Percentiles rank a stretch among this genome's conserved stretches.
phyloP scores from a whole-genome alignment of 2,888 invertebrate species.

The Tortrix viridana region DNA sequence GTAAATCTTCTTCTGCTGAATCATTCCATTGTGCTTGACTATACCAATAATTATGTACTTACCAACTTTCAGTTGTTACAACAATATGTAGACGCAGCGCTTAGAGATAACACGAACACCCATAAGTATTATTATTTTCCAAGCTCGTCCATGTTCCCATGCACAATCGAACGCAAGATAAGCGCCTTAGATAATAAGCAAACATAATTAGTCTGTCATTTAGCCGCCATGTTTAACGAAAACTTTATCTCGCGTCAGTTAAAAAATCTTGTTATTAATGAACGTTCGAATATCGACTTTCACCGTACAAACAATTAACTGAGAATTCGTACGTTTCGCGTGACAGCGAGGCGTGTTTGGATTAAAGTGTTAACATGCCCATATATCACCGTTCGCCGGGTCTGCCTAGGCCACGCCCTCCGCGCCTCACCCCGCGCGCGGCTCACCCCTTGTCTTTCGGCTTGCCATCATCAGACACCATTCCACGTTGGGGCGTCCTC shows the following conservation, averaged over 20 bases:
- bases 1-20: no score
- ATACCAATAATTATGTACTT: no score
- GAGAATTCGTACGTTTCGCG: conserved; percentile 45
- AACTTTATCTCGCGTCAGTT: conserved; percentile 58
- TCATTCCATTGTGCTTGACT: no score
- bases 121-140: conserved; percentile 1
- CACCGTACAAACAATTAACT: conserved; percentile 68
- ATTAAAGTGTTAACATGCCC: conserved; percentile 76
- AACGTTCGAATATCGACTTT: conserved; percentile 57
- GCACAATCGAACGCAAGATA: conserved; percentile 30
- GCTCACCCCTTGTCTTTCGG: conserved; percentile 60
- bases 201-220: conserved; percentile 66
- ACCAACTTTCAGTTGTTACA: background rate
- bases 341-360: conserved; percentile 80
- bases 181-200: conserved; percentile 35
- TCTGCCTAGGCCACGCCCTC: conserved; percentile 61
- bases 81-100: background rate
- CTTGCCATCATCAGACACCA: conserved; percentile 71
- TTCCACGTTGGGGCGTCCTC: conserved; percentile 68
- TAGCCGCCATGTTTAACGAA: conserved; percentile 44
- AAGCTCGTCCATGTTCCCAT: conserved; percentile 21
- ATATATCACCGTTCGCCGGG: conserved; percentile 77
- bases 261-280: conserved; percentile 56
- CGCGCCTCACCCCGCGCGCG: conserved; percentile 49
- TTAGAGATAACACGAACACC: conserved; percentile 13